phyloP scores from a whole-genome alignment of 2,888 invertebrate genomes.

The Anoncus sp. region DNA sequence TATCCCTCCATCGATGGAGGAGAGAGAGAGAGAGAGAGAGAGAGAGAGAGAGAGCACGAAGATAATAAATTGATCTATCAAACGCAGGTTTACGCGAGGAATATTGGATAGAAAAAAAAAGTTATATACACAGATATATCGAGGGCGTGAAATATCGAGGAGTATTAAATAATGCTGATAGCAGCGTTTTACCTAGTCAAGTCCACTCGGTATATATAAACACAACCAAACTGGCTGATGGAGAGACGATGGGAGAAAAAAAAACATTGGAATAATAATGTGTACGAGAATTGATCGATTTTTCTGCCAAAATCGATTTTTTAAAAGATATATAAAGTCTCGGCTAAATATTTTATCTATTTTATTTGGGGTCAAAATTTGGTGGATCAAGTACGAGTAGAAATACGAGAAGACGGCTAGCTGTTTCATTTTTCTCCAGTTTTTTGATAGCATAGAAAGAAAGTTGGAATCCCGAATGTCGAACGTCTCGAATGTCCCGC shows the following conservation, averaged over 20 bases:
- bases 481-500: slow-evolving; percentile 37
- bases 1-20: slow-evolving; percentile 14
- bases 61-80: slow-evolving; percentile 63
- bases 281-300: slow-evolving; percentile 36
- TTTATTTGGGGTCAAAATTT: too few species aligned
- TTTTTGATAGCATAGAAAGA: background rate
- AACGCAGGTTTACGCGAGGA: slow-evolving; percentile 55
- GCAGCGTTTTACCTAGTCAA: slow-evolving; percentile 16
- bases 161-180: slow-evolving; percentile 54
- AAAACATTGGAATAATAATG: slow-evolving; percentile 38
- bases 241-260: too few species aligned
- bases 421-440: background rate
- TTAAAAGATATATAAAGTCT: too few species aligned
- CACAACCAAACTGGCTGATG: too few species aligned
- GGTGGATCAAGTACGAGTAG: too few species aligned
- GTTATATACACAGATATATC: slow-evolving; percentile 25
- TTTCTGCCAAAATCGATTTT: too few species aligned
- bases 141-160: slow-evolving; percentile 3
- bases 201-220: background rate
- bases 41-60: slow-evolving; percentile 25
- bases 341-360: background rate
- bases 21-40: slow-evolving; percentile 35
- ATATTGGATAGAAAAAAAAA: slow-evolving; percentile 44
- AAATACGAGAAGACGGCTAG: background rate
- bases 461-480: slow-evolving; percentile 4